These are phyloP conservation scores for Acholoe squamosa DNA, from an alignment of 2,888 invertebrate species.

Conservation along the genomic window DNA sequence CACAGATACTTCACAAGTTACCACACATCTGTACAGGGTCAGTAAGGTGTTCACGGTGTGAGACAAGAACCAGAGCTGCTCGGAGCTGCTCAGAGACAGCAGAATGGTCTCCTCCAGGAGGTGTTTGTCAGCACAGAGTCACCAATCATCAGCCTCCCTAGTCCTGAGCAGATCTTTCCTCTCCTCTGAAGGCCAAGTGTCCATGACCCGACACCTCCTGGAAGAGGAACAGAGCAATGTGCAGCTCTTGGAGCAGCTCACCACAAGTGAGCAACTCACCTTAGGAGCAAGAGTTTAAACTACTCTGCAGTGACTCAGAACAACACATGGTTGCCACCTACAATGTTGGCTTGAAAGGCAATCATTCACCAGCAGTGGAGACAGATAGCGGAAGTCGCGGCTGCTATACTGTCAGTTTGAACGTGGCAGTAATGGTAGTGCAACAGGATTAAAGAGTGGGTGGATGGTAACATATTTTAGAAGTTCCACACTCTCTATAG, in stretches of 20 bases:
- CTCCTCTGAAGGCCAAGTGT: constrained; percentile 1
- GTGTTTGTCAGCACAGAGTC: background rate
- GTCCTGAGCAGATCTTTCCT: background rate
- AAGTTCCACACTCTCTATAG: background rate
- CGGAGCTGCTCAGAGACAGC: background rate
- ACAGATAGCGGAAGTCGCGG: background rate
- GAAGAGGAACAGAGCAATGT: background rate
- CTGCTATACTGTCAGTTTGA: background rate
- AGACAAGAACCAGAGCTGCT: background rate
- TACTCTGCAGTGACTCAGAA: constrained; percentile 37
- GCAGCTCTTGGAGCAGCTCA: constrained; percentile 6
- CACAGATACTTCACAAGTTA: background rate
- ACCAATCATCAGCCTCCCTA: background rate
- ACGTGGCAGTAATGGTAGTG: background rate
- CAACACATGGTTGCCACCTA: constrained; percentile 24
- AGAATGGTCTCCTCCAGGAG: background rate
- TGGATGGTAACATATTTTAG: too few relatives aligned
- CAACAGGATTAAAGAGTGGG: background rate
- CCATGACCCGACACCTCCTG: constrained; percentile 24
- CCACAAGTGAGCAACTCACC: background rate
- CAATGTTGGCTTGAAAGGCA: background rate
- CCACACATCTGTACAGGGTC: background rate
- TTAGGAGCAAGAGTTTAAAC: constrained; percentile 11
- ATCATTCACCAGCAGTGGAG: background rate
- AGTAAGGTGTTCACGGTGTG: background rate